Conservation (phyloP, 2,888 invertebrate genomes). For the Labia minor region DNA sequence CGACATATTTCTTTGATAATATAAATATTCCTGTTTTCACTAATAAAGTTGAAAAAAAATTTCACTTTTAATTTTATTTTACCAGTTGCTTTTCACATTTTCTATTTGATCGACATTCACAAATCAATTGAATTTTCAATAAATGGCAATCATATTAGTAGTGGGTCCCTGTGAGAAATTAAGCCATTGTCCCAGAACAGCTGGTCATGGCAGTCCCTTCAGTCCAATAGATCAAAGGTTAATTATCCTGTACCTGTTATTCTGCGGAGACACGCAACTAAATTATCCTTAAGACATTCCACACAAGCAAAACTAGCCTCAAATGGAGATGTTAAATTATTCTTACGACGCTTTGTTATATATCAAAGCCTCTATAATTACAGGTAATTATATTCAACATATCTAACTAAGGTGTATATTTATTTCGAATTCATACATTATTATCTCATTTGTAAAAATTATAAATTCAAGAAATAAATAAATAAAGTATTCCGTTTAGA, state of each 20-base stretch:
- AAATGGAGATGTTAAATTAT: slow-evolving; percentile 13
- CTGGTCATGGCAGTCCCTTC: neutral
- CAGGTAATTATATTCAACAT: neutral
- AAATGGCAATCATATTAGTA: neutral
- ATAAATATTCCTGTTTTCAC: too few species aligned
- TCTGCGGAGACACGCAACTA: slow-evolving; percentile 8
- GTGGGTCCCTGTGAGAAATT: neutral
- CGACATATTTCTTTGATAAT: too few species aligned
- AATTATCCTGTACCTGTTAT: slow-evolving; percentile 5
- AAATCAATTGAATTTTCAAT: neutral
- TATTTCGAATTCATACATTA: neutral
- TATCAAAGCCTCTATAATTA: neutral
- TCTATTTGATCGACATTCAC: neutral
- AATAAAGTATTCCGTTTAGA: too few species aligned
- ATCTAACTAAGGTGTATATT: neutral
- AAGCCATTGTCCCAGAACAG: neutral
- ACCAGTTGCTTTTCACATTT: too few species aligned
- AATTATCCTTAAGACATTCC: slow-evolving; percentile 7
- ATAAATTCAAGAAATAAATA: too few species aligned
- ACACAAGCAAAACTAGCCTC: slow-evolving; percentile 1
- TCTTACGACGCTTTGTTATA: neutral
- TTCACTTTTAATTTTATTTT: too few species aligned
- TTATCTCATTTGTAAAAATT: too few species aligned
- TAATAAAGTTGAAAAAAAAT: too few species aligned
- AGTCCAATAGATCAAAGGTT: slow-evolving; percentile 3